Conservation (phyloP, 2,113 vertebrate species). For the Anas platyrhynchos region DNA sequence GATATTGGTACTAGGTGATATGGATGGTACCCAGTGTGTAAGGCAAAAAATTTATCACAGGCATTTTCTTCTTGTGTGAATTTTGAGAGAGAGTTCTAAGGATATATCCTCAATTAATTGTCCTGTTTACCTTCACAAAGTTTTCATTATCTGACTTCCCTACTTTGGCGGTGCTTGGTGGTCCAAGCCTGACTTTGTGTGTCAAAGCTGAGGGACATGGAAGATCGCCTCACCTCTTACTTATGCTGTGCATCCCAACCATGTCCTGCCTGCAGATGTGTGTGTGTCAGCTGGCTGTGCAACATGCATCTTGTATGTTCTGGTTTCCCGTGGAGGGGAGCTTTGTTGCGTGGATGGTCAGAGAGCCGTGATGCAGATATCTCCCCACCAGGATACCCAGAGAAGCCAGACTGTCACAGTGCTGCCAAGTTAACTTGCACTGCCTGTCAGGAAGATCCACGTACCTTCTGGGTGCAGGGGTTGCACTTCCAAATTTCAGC, state of each 20-base stretch:
- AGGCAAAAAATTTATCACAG: not conserved
- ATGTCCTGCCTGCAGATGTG: not conserved
- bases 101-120: not conserved
- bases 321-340: not conserved
- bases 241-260: not conserved
- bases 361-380: rapidly evolving
- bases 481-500: not conserved
- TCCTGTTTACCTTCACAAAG: not conserved
- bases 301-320: not conserved
- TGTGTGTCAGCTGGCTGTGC: not conserved
- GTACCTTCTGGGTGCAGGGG: too few relatives aligned
- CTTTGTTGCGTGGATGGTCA: not conserved
- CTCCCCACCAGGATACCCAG: not conserved
- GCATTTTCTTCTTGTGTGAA: not conserved
- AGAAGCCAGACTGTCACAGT: not conserved
- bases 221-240: not conserved
- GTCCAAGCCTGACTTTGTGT: not conserved
- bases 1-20: not conserved
- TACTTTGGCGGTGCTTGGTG: not conserved
- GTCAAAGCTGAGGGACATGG: not conserved
- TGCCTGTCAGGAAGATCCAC: rapidly evolving
- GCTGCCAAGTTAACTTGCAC: not conserved
- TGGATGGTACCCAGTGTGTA: not conserved
- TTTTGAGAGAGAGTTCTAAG: not conserved
- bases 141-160: not conserved